Evolutionary conservation across 2,797 vertebrate genomes (phyloP).

Genomic region (Eleutherodactylus coqui): DNA sequence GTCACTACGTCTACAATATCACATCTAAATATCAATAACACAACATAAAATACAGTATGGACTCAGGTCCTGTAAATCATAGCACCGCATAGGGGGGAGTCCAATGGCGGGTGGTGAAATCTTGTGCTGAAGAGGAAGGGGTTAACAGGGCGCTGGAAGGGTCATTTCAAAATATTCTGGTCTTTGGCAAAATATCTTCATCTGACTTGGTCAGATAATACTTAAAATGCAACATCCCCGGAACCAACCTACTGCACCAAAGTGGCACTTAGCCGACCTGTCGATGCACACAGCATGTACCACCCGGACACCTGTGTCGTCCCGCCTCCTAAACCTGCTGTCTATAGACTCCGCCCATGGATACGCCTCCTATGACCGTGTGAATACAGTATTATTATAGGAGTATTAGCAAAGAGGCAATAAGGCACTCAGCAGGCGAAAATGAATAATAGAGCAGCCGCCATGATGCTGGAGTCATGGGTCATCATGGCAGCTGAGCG

Average conservation of each 20-base stretch:
- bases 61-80: slow-evolving; percentile 15
- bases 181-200: not conserved
- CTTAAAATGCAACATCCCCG: not conserved
- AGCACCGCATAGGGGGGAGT: slow-evolving; percentile 41
- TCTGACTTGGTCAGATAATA: not conserved
- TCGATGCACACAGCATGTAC: not conserved
- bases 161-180: not conserved
- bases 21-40: slow-evolving; percentile 39
- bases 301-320: not conserved
- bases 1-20: slow-evolving; percentile 20
- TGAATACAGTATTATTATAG: not conserved
- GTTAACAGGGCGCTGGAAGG: not conserved
- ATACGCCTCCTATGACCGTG: not conserved
- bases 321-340: not conserved
- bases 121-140: not conserved
- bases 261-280: not conserved
- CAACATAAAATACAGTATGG: slow-evolving; percentile 8
- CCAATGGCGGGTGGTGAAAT: not conserved
- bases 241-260: no score
- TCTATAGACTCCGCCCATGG: not conserved
- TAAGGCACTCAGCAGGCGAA: slow-evolving; percentile 32
- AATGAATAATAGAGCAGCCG: not conserved
- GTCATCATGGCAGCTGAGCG: not conserved
- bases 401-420: not conserved
- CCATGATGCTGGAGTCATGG: not conserved